phyloP scores from a whole-genome alignment of 2,113 vertebrate genomes.

The Lamprologus speciosus region DNA sequence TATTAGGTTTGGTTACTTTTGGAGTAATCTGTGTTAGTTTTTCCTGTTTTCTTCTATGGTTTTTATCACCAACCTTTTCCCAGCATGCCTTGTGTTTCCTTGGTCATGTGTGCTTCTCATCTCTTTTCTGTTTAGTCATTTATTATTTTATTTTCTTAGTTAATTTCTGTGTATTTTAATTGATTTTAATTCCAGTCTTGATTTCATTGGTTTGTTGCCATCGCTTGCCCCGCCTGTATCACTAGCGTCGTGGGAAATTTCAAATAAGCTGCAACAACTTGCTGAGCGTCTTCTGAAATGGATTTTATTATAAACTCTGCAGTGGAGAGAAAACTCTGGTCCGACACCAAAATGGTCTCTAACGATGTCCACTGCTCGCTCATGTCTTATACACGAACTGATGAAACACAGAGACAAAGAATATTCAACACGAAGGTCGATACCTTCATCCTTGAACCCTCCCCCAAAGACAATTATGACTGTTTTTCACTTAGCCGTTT shows the following conservation, averaged over 20 bases:
- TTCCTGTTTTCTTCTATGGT: not conserved
- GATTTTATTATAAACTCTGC: not conserved
- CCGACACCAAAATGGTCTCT: not conserved
- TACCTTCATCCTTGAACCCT: not conserved
- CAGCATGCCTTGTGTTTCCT: not conserved
- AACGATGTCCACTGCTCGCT: fast-evolving
- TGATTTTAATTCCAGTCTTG: not conserved
- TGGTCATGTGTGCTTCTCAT: not conserved
- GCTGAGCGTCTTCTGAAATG: not conserved
- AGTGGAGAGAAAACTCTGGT: not conserved
- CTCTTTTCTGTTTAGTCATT: not conserved
- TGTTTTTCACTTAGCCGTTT: not conserved
- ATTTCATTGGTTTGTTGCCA: fast-evolving
- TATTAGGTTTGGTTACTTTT: not conserved
- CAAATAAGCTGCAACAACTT: fast-evolving
- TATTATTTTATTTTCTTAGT: not conserved
- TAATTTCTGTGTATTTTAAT: not conserved
- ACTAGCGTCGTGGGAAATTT: fast-evolving
- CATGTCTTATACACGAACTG: not conserved
- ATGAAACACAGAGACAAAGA: not conserved
- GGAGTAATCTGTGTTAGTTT: not conserved
- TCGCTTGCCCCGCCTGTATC: fast-evolving
- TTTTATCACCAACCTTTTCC: not conserved
- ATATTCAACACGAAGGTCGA: fast-evolving
- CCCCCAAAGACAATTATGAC: fast-evolving